Conservation (phyloP, 2,797 vertebrate genomes). For the Rhyacichthys aspro region DNA sequence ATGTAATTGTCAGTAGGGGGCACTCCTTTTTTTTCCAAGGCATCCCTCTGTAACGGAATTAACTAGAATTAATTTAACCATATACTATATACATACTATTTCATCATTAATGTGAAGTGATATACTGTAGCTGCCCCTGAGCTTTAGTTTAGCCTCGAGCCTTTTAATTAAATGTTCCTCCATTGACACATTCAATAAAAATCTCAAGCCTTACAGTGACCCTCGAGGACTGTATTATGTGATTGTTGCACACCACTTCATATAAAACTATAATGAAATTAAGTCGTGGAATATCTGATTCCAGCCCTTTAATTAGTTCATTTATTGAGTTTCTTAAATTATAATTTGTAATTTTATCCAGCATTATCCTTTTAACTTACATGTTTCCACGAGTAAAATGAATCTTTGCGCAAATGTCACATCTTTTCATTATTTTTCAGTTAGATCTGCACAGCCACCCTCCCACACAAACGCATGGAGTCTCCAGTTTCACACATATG, state of each 20-base stretch:
- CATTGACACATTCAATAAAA: neutral
- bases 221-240: neutral
- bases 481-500: neutral
- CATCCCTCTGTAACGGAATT: neutral
- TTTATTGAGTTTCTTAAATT: too few relatives aligned
- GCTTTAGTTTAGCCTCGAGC: neutral
- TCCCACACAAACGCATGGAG: neutral
- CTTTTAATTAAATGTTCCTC: constrained; percentile 7
- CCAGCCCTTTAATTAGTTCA: too few relatives aligned
- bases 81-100: neutral
- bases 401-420: too few relatives aligned
- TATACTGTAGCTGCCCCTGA: neutral
- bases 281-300: too few relatives aligned
- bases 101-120: neutral
- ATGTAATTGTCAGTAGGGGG: too few relatives aligned
- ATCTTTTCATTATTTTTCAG: neutral
- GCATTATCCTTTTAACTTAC: too few relatives aligned
- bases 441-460: neutral
- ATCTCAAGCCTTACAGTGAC: neutral
- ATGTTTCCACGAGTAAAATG: too few relatives aligned
- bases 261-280: neutral
- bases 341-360: neutral
- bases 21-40: too few relatives aligned
- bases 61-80: too few relatives aligned
- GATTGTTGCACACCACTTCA: neutral